Base-by-base conservation (phyloP, 2,888 invertebrate species). In the Mechanitis mazaeus region DNA sequence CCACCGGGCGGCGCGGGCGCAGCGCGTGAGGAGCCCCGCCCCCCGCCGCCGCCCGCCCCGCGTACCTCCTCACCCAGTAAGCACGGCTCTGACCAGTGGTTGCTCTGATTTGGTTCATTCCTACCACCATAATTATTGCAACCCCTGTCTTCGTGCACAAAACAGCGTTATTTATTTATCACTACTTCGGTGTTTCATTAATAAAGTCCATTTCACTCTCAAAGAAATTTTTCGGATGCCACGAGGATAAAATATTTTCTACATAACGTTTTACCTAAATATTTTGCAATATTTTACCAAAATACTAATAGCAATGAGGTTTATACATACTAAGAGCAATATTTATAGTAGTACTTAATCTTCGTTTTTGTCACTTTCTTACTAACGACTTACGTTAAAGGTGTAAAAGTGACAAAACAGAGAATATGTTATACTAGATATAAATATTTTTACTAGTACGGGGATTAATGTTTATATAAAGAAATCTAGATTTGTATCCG, bases 1-100 rank as follows among this genome's bases (percentile, higher is more conserved):
- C 95, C 95, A 71, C 95, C 95, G 72, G 95, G 95, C 83, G 91
- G 92, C 83, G 84, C 85, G 81, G 85, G 84, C 78, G 82, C 81
- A 73, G 83, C 85, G 66, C 83, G 86, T 60, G 88, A 91, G 75
- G 85, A 85, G 69, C 75, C 82, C 58, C 84, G 85, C 64, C 86
- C 86, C 72, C 87, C 88, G 64, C 87, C 86, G 75, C 86, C 87
- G 72, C 86, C 86, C 76, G 80, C 85, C 72, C 84, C 88, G 69
- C 86, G 87, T 83, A 85, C 87, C 79, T 87, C 85, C 84, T 82
- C 87, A 76, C 85, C 89, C 75, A 90, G 88, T 88, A 88, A 90
- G 85, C 86, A 87, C 90, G 85, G 74, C 77, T 72, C 75, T 77
- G 72, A 67, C 69, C 75, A 76, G 80, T 83, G 79, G 80, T 78